phyloP scores from a whole-genome alignment of 2,888 invertebrate species.

The Carabus problematicus region DNA sequence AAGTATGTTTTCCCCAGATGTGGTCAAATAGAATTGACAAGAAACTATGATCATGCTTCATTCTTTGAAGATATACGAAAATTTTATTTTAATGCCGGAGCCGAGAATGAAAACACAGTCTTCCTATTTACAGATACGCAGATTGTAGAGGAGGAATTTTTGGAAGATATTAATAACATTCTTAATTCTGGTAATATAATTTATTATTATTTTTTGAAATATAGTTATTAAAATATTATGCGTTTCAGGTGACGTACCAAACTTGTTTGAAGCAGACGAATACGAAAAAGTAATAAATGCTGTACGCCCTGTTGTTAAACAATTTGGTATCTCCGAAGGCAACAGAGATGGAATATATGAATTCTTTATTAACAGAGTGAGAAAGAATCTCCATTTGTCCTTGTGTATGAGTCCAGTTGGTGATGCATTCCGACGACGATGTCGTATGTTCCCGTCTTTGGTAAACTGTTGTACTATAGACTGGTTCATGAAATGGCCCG shows the following conservation, averaged over 20 bases:
- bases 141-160: slow-evolving; percentile 87
- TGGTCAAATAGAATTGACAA: slow-evolving; percentile 85
- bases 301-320: slow-evolving; percentile 75
- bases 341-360: slow-evolving; percentile 82
- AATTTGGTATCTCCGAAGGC: slow-evolving; percentile 70
- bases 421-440: slow-evolving; percentile 83
- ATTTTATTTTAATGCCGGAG: slow-evolving; percentile 82
- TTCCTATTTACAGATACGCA: slow-evolving; percentile 91
- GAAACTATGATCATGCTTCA: slow-evolving; percentile 80
- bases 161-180: slow-evolving; percentile 92
- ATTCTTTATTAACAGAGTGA: slow-evolving; percentile 83
- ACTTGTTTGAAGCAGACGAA: slow-evolving; percentile 87
- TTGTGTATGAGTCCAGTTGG: slow-evolving; percentile 93
- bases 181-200: slow-evolving; percentile 76
- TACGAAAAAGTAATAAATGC: slow-evolving; percentile 83
- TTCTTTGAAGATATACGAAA: slow-evolving; percentile 87
- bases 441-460: slow-evolving; percentile 93
- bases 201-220: slow-evolving; percentile 15
- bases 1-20: slow-evolving; percentile 64
- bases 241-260: slow-evolving; percentile 81
- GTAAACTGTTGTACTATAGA: slow-evolving; percentile 95
- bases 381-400: slow-evolving; percentile 84
- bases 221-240: background rate
- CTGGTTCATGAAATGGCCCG: slow-evolving; percentile 94
- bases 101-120: slow-evolving; percentile 75